Conservation (phyloP, 2,113 vertebrate genomes). For the Anhinga rufa region DNA sequence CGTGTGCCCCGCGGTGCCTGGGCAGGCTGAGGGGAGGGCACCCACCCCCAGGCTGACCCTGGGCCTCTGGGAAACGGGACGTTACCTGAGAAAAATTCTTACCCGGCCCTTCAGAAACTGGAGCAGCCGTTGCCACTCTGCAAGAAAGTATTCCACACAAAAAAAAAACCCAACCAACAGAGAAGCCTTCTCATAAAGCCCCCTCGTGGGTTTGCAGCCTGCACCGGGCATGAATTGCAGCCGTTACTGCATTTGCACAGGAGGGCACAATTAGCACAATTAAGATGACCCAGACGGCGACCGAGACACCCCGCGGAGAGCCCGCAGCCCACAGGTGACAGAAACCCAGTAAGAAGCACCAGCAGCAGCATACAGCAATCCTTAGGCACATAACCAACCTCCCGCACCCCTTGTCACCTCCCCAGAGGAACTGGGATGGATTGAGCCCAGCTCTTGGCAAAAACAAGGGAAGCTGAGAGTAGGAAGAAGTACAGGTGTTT, state of each 20-base stretch:
- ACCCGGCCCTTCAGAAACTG: no score
- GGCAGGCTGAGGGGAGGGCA: no score
- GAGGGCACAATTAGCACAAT: background rate
- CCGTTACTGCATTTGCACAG: rapidly evolving
- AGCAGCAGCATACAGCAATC: background rate
- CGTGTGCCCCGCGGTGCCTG: rapidly evolving
- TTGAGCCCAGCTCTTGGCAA: background rate
- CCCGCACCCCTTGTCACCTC: background rate
- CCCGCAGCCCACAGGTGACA: background rate
- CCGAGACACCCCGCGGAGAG: background rate
- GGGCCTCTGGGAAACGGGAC: rapidly evolving
- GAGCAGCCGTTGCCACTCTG: background rate
- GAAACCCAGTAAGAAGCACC: background rate
- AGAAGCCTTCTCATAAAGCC: background rate
- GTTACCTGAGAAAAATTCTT: rapidly evolving
- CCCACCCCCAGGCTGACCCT: no score
- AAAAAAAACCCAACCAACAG: rapidly evolving
- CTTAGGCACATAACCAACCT: rapidly evolving
- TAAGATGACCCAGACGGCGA: background rate
- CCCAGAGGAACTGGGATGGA: background rate
- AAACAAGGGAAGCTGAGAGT: rapidly evolving
- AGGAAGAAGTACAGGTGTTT: background rate
- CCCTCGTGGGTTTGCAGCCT: background rate
- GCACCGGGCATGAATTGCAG: background rate
- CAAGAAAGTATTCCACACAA: background rate